Evolutionary conservation across 2,797 vertebrate species (phyloP), one percentile per base, ranked within the genome.

Genomic region (Bradypodion ventrale): DNA sequence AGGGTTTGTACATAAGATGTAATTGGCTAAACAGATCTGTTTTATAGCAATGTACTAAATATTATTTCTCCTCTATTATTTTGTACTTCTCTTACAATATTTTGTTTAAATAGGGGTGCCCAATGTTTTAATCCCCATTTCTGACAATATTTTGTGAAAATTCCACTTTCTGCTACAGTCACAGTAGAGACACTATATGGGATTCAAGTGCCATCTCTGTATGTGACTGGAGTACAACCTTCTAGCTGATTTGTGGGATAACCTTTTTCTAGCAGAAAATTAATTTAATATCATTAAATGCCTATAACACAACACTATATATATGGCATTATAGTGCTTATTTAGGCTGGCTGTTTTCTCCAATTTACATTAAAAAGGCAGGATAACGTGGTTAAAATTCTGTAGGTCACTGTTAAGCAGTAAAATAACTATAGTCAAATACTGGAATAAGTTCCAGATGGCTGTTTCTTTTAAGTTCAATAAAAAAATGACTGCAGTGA

Each of bases 341-440:
- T 82, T 92, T 92, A 91, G 78, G 76, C 69, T 29, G 9, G 1
- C 80, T 85, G 63, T 88, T 94, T 93, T 74, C 63, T 88, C 80
- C 85, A 60, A 89, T 94, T 90, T 94, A 87, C 88, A 87, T 90
- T 74, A 92, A 87, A 72, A 7, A 56, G n/a, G 60, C 62, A 89
- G 74, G 90, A 49, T 78, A 87, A 77, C 74, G 77, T 0, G n/a
- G 65, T 83, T 82, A 90, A 89, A 86, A 44, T 77, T 89, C 77
- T 72, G 74, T 84, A 80, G 89, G 91, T 94, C 68, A 84, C 85
- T 93, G 89, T 89, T 87, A 90, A 92, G 87, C 85, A 91, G 44
- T 37, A 73, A 92, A 93, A 86, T 84, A 93, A 87, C 90, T 81
- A 89, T 89, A 94, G 87, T 93, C 85, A 92, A 91, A 92, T 82